phyloP scores from a whole-genome alignment of 2,797 vertebrate genomes.

The Muscicapa comitata region DNA sequence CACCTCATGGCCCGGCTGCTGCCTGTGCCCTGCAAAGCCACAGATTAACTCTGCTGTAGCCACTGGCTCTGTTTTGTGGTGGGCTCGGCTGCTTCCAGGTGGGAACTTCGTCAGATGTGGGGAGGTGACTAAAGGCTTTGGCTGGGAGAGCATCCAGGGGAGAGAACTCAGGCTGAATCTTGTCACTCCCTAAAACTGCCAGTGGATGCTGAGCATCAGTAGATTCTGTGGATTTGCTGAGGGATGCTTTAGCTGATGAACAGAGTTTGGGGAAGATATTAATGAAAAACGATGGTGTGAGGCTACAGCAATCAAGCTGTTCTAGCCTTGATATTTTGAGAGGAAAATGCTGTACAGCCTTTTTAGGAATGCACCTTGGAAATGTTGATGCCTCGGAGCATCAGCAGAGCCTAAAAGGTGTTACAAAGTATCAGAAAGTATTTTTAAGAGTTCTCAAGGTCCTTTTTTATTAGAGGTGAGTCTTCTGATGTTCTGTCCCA shows the following conservation, averaged over 20 bases:
- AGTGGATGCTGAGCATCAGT: background rate
- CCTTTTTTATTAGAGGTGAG: background rate
- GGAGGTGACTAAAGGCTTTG: background rate
- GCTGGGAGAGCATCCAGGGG: background rate
- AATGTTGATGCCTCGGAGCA: background rate
- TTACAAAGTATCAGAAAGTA: background rate
- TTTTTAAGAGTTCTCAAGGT: background rate
- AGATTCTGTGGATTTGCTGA: fast-evolving
- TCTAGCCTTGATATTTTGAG: background rate
- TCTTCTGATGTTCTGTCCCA: background rate
- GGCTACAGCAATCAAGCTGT: background rate
- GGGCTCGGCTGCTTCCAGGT: background rate
- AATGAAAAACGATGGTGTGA: background rate
- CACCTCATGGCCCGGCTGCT: fast-evolving
- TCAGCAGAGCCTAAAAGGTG: background rate
- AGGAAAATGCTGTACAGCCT: background rate
- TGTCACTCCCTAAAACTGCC: background rate
- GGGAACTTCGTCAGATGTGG: too few relatives aligned
- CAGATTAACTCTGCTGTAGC: background rate
- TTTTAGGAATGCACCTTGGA: background rate
- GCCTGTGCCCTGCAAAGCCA: background rate
- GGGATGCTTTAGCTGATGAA: background rate
- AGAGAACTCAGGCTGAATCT: background rate
- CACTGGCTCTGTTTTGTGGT: background rate
- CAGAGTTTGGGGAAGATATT: background rate